phyloP scores from a whole-genome alignment of 2,888 invertebrate genomes.

The Seira musarum region DNA sequence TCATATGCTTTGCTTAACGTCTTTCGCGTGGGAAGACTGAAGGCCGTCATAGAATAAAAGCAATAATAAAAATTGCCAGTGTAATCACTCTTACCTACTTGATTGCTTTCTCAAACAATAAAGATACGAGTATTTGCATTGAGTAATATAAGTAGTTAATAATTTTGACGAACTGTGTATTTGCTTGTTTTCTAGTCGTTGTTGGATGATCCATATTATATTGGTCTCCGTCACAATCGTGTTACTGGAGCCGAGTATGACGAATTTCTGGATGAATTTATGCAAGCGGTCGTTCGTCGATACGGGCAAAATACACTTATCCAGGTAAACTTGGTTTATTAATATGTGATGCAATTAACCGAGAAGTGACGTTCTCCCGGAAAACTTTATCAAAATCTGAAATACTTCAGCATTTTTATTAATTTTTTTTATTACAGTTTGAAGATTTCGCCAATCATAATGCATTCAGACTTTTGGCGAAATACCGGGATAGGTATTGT shows the following conservation, averaged over 20 bases:
- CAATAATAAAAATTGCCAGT: constrained; percentile 9
- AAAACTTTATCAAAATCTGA: too few relatives aligned
- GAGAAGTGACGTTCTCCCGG: too few relatives aligned
- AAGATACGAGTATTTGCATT: constrained; percentile 1
- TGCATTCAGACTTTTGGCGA: constrained; percentile 93
- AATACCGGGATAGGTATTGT: constrained; percentile 90
- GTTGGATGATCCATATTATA: constrained; percentile 94
- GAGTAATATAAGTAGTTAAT: too few relatives aligned
- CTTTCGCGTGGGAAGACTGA: too few relatives aligned
- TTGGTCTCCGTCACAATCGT: constrained; percentile 90
- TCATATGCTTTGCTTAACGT: too few relatives aligned
- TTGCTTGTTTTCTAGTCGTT: constrained; percentile 76
- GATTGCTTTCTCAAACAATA: background rate
- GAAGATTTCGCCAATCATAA: constrained; percentile 99
- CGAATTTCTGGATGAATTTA: constrained; percentile 97
- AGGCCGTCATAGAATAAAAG: too few relatives aligned
- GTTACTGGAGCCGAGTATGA: constrained; percentile 90
- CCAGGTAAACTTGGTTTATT: constrained; percentile 75
- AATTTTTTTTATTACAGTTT: constrained; percentile 79
- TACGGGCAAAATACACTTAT: constrained; percentile 90
- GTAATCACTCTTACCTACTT: background rate
- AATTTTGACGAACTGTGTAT: too few relatives aligned
- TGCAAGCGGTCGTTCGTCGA: constrained; percentile 89
- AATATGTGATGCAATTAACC: background rate
- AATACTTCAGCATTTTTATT: background rate